Conservation (phyloP, 2,888 invertebrate species). For the Eilema griseolum region DNA sequence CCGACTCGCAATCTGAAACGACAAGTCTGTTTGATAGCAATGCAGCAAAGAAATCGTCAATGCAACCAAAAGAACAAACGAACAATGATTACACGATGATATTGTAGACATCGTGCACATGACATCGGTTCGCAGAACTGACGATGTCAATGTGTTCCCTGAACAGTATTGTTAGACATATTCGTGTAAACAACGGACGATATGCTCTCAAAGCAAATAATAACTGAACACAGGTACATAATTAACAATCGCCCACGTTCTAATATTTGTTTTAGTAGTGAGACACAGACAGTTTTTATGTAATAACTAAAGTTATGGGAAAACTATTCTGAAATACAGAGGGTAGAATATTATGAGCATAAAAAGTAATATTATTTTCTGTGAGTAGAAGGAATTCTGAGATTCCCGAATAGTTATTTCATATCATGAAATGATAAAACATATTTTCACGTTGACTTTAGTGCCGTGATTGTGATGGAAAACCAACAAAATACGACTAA, state of each 20-base stretch:
- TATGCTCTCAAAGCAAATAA: constrained; percentile 51
- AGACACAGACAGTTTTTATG: constrained; percentile 12
- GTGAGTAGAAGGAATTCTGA: not conserved
- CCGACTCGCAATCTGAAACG: not conserved
- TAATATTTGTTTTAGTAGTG: constrained; percentile 27
- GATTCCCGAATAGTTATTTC: not conserved
- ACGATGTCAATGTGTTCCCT: constrained; percentile 53
- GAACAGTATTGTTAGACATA: constrained; percentile 53
- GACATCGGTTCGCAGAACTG: constrained; percentile 49
- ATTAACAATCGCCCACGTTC: constrained; percentile 42
- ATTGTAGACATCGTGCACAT: constrained; percentile 20
- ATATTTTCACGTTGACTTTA: not conserved
- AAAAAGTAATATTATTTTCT: not conserved
- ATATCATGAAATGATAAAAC: not conserved
- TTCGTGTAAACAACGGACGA: constrained; percentile 54
- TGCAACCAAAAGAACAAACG: not conserved
- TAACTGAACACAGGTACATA: constrained; percentile 39
- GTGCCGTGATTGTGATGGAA: not conserved
- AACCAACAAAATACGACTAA: not conserved
- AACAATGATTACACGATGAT: constrained; percentile 5
- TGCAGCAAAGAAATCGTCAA: not conserved
- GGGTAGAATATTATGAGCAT: not conserved
- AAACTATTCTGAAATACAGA: not conserved
- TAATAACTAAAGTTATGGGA: not conserved
- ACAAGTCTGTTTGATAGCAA: not conserved